Conservation (phyloP, 2,113 vertebrate genomes). For the Sapayoa aenigma region DNA sequence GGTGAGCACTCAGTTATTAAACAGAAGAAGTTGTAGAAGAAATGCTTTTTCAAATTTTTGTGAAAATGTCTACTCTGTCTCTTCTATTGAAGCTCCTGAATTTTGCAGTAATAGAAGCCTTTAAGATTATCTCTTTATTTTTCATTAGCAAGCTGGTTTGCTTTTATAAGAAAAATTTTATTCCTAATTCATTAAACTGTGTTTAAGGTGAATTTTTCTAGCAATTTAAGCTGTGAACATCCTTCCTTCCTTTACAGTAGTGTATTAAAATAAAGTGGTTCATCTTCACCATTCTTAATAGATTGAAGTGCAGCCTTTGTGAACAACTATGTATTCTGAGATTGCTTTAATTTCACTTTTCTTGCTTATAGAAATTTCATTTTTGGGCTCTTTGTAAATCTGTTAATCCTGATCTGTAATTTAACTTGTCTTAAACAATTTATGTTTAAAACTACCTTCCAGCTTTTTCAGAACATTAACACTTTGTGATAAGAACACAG, state of each 20-base stretch:
- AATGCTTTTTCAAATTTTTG: not conserved
- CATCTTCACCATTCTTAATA: not conserved
- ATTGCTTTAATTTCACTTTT: not conserved
- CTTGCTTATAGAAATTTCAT: not conserved
- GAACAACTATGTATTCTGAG: not conserved
- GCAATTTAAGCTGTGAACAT: not conserved
- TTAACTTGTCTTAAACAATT: not conserved
- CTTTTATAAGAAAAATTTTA: not conserved
- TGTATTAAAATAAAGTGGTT: not conserved
- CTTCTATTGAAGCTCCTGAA: not conserved
- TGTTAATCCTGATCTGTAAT: not conserved
- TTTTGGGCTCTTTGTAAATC: not conserved
- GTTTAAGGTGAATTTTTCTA: not conserved
- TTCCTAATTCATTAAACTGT: not conserved
- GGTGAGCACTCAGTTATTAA: constrained; percentile 66
- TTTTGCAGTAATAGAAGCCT: not conserved
- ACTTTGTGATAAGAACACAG: not conserved
- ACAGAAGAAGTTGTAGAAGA: not conserved
- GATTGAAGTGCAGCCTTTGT: not conserved
- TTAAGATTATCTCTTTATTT: not conserved
- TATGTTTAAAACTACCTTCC: not conserved
- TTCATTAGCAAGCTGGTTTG: not conserved
- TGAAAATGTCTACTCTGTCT: not conserved
- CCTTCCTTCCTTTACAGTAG: not conserved
- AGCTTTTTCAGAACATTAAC: not conserved